phyloP scores from a whole-genome alignment of 2,888 invertebrate species.

The Helobdella robusta region DNA sequence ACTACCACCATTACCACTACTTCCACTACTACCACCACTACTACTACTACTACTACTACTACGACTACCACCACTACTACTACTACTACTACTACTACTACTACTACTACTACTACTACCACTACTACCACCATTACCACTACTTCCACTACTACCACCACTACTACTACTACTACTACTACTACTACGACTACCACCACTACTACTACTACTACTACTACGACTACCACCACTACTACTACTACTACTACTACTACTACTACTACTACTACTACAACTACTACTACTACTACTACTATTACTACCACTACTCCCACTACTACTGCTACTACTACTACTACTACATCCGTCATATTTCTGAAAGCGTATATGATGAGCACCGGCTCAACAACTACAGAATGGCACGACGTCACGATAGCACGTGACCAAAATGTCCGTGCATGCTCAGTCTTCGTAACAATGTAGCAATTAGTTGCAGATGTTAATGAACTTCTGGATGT shows the following conservation, averaged over 20 bases:
- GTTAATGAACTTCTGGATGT: too few species aligned
- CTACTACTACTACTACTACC: neutral
- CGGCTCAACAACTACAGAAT: too few species aligned
- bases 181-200: neutral
- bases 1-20: neutral
- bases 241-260: neutral
- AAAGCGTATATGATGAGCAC: too few species aligned
- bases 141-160: neutral
- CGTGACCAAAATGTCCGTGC: too few species aligned
- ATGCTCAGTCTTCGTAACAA: too few species aligned
- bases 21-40: neutral
- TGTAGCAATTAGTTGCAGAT: too few species aligned
- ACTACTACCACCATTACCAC: neutral
- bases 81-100: neutral
- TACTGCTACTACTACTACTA: neutral
- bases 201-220: neutral
- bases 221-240: neutral
- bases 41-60: neutral
- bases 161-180: neutral
- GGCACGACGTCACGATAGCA: too few species aligned
- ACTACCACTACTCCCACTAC: neutral
- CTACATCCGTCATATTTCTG: too few species aligned
- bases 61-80: neutral
- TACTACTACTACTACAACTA: neutral
- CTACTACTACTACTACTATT: neutral